Evolutionary conservation across 2,113 vertebrate species (phyloP).

Genomic region (Chelonoidis abingdonii): DNA sequence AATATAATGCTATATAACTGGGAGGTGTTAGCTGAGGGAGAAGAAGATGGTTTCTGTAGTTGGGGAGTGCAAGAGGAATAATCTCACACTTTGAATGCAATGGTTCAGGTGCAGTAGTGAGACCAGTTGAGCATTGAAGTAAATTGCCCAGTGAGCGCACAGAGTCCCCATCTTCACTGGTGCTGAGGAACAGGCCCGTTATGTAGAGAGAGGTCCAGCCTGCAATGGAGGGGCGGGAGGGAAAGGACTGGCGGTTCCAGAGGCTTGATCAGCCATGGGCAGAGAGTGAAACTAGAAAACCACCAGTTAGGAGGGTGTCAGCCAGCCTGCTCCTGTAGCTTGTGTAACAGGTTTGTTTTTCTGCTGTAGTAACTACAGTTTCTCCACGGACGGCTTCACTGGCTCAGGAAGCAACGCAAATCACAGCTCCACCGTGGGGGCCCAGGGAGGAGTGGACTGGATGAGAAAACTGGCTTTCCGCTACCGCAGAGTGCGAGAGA

Average conservation of each 20-base stretch:
- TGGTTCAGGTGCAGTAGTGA: not conserved
- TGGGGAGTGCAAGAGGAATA: not conserved
- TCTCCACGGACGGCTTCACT: slow-evolving; percentile 93
- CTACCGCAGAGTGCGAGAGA: slow-evolving; percentile 95
- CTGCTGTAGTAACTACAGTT: slow-evolving; percentile 91
- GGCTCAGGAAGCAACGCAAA: slow-evolving; percentile 84
- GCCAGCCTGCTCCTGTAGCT: not conserved
- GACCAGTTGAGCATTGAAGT: accelerated
- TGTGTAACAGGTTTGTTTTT: not conserved
- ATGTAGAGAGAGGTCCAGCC: not conserved
- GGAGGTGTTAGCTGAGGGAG: not conserved
- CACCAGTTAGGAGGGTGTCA: not conserved
- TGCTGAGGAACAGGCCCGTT: not conserved
- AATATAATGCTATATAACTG: not conserved
- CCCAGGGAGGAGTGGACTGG: slow-evolving; percentile 97
- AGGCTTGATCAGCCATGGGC: not conserved
- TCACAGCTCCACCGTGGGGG: slow-evolving; percentile 82
- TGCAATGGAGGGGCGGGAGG: not conserved
- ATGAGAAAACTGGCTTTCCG: slow-evolving; percentile 98
- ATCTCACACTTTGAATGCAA: not conserved
- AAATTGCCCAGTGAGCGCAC: accelerated
- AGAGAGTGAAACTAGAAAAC: not conserved
- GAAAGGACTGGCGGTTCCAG: not conserved
- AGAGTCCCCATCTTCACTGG: not conserved
- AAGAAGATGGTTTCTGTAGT: not conserved